Evolutionary conservation across 2,888 invertebrate genomes (phyloP), one percentile per base, ranked within the genome.

Genomic region (Panorpa germanica): DNA sequence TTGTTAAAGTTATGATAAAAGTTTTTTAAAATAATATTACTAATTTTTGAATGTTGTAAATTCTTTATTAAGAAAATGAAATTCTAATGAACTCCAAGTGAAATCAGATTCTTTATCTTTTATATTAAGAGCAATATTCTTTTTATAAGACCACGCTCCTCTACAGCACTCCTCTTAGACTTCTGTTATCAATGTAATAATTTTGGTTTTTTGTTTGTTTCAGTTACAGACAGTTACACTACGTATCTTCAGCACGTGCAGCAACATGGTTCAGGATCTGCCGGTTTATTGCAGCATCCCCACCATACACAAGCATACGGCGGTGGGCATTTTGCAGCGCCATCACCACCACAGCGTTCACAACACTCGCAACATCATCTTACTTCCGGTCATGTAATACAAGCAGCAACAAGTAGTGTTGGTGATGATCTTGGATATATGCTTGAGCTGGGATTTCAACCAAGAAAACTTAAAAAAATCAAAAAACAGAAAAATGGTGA

Each of bases 371-470:
- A 51, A 39, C 63, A 60, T 35, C 43, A 41, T 34, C 34, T 37
- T 24, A 37, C 38, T 20, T 39, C 39, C 24, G 38, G 39, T 12
- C 26, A 26, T 42, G 55, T 55, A 34, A 53, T 55, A 68, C 81
- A 81, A 49, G 75, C 81, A 44, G 70, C 70, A 36, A 78, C 81
- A 48, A 77, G 78, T 53, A 77, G 80, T 45, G 77, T 82, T 37
- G 80, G 80, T 58, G 83, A 86, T 60, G 83, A 85, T 59, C 72
- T 82, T 44, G 73, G 73, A 49, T 85, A 83, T 61, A 66, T 76
- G 55, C 59, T 75, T 38, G 75, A 75, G 46, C 57, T 73, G 35
- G 75, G 75, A 38, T 77, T 75, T 52, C 72, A 72, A 37, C 76
- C 77, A 41, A 55, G 72, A 64, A 44, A 74, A 77, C 67, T 76